Evolutionary conservation across 2,113 vertebrate genomes (phyloP).

Genomic region (Edolisoma coerulescens): DNA sequence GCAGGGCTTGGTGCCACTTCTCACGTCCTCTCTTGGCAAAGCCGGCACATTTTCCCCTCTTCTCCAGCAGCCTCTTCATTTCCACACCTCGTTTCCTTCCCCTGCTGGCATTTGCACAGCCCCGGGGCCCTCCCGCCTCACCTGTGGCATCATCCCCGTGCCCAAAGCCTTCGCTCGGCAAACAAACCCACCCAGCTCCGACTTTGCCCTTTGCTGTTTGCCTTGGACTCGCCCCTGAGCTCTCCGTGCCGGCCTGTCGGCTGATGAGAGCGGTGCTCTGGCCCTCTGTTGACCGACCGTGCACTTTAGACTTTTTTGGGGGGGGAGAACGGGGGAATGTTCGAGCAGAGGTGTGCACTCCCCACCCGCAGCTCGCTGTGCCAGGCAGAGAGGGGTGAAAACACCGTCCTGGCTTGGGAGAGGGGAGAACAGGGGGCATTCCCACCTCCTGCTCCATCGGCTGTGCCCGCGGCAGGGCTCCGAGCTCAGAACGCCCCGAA

Average conservation of each 20-base stretch:
- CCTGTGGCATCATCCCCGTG: neutral
- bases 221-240: neutral
- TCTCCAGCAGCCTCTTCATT: neutral
- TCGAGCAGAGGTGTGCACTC: neutral
- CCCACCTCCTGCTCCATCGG: neutral
- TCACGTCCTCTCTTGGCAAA: neutral
- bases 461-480: neutral
- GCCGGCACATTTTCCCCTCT: neutral
- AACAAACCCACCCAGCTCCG: neutral
- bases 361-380: neutral
- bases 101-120: neutral
- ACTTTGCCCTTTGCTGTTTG: conserved; percentile 39
- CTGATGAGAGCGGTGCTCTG: neutral
- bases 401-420: neutral
- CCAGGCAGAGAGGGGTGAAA: accelerated
- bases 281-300: neutral
- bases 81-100: neutral
- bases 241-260: neutral
- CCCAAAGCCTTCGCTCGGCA: neutral
- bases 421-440: neutral
- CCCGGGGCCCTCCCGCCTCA: neutral
- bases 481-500: neutral
- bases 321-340: neutral
- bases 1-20: accelerated
- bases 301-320: neutral